Conservation (phyloP, 2,888 invertebrate species). For the Pteria penguin region DNA sequence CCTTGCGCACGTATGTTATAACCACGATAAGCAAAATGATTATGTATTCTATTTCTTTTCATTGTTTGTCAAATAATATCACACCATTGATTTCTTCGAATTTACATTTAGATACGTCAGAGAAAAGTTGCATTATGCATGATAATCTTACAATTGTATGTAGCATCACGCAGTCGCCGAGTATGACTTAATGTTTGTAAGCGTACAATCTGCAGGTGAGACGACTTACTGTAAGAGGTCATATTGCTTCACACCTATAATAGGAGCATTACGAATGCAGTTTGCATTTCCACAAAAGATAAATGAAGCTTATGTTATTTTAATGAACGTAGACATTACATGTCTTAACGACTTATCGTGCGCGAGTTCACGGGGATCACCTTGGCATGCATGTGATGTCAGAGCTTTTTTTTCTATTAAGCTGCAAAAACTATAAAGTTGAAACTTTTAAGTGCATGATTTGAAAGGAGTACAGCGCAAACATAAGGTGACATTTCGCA, state of each 20-base stretch:
- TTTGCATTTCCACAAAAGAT: not conserved
- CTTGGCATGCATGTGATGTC: not conserved
- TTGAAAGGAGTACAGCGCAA: not conserved
- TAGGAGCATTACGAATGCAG: not conserved
- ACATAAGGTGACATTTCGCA: not conserved
- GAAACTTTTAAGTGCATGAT: not conserved
- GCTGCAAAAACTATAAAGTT: not conserved
- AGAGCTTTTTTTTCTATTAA: not conserved
- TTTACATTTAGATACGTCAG: too few relatives aligned
- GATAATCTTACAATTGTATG: too few relatives aligned
- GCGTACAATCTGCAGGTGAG: not conserved
- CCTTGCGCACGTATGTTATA: not conserved
- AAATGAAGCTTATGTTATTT: not conserved
- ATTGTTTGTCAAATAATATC: not conserved
- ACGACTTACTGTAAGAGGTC: not conserved
- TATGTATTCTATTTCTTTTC: not conserved
- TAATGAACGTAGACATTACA: not conserved
- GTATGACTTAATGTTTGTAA: too few relatives aligned
- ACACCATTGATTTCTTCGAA: too few relatives aligned
- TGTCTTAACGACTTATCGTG: not conserved
- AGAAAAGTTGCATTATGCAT: too few relatives aligned
- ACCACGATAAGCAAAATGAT: not conserved
- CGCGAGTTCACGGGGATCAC: not conserved
- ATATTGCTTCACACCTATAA: not conserved
- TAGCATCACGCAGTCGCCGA: too few relatives aligned